Evolutionary conservation across 1,140 invertebrate species (phyloP).

Genomic region (Pomacea maculata): DNA sequence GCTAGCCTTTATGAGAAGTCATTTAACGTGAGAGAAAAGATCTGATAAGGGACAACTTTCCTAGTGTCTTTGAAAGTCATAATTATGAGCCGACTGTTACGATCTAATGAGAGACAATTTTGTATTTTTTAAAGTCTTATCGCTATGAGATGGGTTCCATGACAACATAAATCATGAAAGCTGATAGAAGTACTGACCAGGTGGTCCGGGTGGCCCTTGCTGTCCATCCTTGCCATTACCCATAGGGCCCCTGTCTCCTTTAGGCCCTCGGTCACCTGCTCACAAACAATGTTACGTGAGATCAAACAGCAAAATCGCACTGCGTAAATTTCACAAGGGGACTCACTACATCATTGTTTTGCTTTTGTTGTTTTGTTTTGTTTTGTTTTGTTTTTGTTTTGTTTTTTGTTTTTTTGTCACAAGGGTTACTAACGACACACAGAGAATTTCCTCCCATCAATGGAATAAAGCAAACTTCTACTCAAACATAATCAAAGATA

Average conservation of each 20-base stretch:
- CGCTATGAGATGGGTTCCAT: no score
- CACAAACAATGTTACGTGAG: not conserved
- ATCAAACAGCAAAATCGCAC: not conserved
- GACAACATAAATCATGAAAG: no score
- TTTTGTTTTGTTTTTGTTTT: not conserved
- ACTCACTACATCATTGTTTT: not conserved
- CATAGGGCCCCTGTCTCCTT: constrained; percentile 45
- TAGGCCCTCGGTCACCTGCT: constrained; percentile 42
- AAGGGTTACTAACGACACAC: not conserved
- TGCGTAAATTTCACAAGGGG: not conserved
- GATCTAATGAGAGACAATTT: no score
- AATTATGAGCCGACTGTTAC: no score
- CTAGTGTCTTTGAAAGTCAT: no score
- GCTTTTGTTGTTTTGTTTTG: not conserved
- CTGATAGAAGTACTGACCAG: constrained; percentile 31
- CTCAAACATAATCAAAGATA: not conserved
- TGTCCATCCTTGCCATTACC: constrained; percentile 45
- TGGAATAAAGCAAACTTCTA: no score
- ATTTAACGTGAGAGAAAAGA: no score
- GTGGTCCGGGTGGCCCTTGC: constrained; percentile 39
- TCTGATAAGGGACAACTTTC: no score
- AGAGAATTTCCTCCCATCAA: no score
- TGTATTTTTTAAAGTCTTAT: no score
- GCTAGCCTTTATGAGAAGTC: no score
- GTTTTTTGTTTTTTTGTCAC: not conserved